These are phyloP conservation scores for Rhombomys opimus DNA, from an alignment of 2,113 vertebrate genomes.

Conservation along the genomic window DNA sequence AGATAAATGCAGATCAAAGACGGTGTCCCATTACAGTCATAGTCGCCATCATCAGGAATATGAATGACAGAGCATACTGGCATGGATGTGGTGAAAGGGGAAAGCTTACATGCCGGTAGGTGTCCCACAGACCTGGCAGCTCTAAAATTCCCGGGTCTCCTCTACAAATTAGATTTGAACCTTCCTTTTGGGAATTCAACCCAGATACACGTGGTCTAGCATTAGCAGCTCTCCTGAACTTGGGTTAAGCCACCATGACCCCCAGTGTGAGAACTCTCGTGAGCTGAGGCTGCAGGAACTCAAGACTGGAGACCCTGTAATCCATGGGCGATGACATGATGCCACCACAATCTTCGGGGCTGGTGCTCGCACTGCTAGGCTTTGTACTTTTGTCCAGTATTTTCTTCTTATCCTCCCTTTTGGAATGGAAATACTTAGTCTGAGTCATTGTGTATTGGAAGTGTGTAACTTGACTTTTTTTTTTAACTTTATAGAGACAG, in stretches of 20 bases:
- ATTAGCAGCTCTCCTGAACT: not conserved
- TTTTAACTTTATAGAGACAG: not conserved
- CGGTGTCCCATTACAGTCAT: not conserved
- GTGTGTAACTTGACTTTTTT: not conserved
- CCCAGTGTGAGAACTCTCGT: too few relatives aligned
- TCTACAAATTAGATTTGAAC: not conserved
- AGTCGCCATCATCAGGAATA: not conserved
- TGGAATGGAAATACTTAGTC: not conserved
- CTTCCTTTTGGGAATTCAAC: not conserved
- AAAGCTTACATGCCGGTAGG: too few relatives aligned
- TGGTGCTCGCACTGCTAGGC: not conserved
- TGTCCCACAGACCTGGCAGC: too few relatives aligned
- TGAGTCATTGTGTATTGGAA: not conserved
- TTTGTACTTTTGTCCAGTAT: not conserved
- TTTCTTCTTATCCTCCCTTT: not conserved
- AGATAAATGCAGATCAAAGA: not conserved
- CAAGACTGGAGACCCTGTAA: too few relatives aligned
- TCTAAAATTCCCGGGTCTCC: not conserved
- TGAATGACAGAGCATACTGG: not conserved
- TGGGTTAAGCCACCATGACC: not conserved
- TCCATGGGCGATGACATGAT: not conserved
- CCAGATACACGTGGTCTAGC: too few relatives aligned
- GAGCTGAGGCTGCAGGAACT: too few relatives aligned
- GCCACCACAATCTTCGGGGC: too few relatives aligned
- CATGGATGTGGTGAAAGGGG: not conserved